Evolutionary conservation across 2,888 invertebrate genomes (phyloP).

Genomic region (Electrophaes corylata): DNA sequence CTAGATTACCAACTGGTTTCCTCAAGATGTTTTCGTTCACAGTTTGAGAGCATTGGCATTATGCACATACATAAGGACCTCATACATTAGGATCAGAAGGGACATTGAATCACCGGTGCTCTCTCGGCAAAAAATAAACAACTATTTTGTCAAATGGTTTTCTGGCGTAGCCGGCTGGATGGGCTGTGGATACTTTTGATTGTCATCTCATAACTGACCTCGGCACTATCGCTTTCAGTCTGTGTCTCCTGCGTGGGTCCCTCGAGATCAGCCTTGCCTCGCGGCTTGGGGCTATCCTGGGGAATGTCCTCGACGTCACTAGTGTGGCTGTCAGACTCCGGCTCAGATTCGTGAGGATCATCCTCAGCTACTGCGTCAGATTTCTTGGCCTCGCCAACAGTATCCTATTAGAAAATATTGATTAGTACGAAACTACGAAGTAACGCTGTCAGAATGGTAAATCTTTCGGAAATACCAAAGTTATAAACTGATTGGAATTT

Average conservation of each 20-base stretch:
- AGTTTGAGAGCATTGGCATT: too few species aligned
- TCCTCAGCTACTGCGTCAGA: slow-evolving; percentile 88
- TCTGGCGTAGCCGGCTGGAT: background rate
- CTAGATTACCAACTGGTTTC: too few species aligned
- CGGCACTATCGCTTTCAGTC: slow-evolving; percentile 32
- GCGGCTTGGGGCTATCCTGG: slow-evolving; percentile 47
- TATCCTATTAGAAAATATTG: slow-evolving; percentile 46
- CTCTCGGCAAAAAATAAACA: too few species aligned
- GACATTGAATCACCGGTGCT: too few species aligned
- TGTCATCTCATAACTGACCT: slow-evolving; percentile 35
- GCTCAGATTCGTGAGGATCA: slow-evolving; percentile 70
- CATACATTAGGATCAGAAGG: too few species aligned
- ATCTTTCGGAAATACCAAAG: too few species aligned
- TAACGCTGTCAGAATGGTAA: background rate
- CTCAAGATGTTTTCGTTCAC: too few species aligned
- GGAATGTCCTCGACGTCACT: slow-evolving; percentile 45
- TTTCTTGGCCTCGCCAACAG: slow-evolving; percentile 86
- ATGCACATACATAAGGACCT: too few species aligned
- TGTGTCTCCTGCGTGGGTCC: slow-evolving; percentile 39
- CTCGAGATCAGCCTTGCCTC: slow-evolving; percentile 56
- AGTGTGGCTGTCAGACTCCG: slow-evolving; percentile 56
- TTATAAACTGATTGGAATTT: too few species aligned
- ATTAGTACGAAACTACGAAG: background rate
- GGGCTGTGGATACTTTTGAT: background rate
- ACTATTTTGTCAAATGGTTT: too few species aligned